A percentile compares a stretch with the other conserved stretches of the same genome.
Conservation (phyloP, 2,888 invertebrate genomes). For the Drosophila acutilabella region DNA sequence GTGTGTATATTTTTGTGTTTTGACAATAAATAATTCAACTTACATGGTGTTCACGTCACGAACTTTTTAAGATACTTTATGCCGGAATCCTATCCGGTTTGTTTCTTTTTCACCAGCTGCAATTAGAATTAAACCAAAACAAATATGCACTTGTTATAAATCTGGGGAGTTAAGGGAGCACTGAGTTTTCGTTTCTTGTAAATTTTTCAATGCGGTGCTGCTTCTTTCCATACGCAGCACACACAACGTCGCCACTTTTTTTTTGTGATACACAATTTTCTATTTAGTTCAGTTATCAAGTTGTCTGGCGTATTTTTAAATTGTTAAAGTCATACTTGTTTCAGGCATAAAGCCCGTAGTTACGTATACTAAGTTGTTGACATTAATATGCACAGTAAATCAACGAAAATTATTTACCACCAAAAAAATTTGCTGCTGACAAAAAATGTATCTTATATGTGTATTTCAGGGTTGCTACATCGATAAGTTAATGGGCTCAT, state of each 20-base stretch:
- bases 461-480: slow-evolving; percentile 44
- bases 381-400: slow-evolving; percentile 51
- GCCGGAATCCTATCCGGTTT: slow-evolving; percentile 12
- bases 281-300: slow-evolving; percentile 12
- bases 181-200: slow-evolving; percentile 45
- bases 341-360: slow-evolving; percentile 1
- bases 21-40: slow-evolving; percentile 55
- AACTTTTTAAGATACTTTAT: slow-evolving; percentile 25
- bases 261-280: slow-evolving; percentile 49
- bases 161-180: slow-evolving; percentile 31
- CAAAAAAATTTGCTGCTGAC: slow-evolving; percentile 67
- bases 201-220: slow-evolving; percentile 52
- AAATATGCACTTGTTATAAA: slow-evolving; percentile 50
- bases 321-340: slow-evolving; percentile 1
- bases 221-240: slow-evolving; percentile 46
- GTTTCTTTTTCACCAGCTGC: slow-evolving; percentile 41
- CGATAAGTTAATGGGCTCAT: slow-evolving; percentile 26
- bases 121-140: slow-evolving; percentile 46
- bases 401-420: slow-evolving; percentile 61
- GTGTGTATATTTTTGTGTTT: slow-evolving; percentile 25
- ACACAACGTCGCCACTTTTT: slow-evolving; percentile 66
- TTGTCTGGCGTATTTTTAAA: background rate
- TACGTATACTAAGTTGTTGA: slow-evolving; percentile 33
- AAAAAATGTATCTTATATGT: slow-evolving; percentile 65
- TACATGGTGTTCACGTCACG: slow-evolving; percentile 44